Conservation (phyloP, 2,113 vertebrate species). For the Malurus elegans region DNA sequence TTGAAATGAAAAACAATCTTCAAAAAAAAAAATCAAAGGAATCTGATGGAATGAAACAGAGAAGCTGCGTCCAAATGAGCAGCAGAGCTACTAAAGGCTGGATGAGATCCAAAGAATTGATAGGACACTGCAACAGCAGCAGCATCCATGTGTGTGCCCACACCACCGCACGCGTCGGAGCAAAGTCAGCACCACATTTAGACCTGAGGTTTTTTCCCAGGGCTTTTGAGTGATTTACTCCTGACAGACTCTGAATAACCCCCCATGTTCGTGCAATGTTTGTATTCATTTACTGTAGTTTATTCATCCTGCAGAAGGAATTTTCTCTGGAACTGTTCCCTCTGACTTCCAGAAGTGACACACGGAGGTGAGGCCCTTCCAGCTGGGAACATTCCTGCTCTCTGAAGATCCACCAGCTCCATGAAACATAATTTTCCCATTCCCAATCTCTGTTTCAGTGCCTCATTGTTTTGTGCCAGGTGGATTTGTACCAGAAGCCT, state of each 20-base stretch:
- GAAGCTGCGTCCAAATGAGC: neutral
- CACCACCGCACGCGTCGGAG: neutral
- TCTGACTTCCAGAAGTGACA: neutral
- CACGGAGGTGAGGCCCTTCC: neutral
- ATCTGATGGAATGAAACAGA: neutral
- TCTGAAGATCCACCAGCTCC: neutral
- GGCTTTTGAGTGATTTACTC: neutral
- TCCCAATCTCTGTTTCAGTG: neutral
- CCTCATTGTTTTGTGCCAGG: neutral
- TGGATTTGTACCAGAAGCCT: neutral
- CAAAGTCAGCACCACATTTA: neutral
- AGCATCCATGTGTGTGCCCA: too few species aligned
- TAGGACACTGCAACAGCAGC: neutral
- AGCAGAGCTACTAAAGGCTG: neutral
- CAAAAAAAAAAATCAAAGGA: fast-evolving
- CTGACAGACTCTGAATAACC: neutral
- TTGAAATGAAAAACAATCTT: neutral
- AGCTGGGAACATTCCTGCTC: neutral
- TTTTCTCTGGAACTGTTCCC: neutral
- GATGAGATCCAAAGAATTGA: neutral
- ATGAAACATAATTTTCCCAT: neutral
- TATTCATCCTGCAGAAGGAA: neutral
- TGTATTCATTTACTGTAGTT: neutral
- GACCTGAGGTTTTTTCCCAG: neutral
- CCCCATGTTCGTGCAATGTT: neutral